These are phyloP conservation scores for Rhinella marina DNA, from an alignment of 2,797 vertebrate genomes.

Conservation along the genomic window DNA sequence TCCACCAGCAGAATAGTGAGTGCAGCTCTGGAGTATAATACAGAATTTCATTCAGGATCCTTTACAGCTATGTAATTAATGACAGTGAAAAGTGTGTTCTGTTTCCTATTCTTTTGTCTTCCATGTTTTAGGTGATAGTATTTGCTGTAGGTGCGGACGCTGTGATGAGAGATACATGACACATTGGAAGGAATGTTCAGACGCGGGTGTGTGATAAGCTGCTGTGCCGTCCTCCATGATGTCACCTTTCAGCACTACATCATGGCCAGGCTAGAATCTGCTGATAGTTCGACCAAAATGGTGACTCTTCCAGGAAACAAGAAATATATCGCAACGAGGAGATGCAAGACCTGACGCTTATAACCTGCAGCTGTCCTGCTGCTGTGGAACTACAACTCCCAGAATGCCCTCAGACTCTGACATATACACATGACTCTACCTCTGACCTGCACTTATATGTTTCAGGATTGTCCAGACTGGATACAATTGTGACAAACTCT, in stretches of 20 bases:
- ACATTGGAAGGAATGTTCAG: not conserved
- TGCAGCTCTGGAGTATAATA: too few species aligned
- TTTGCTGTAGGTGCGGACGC: not conserved
- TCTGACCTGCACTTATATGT: too few species aligned
- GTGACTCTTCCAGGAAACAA: not conserved
- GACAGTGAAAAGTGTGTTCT: too few species aligned
- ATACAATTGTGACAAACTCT: not conserved
- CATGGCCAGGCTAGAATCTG: not conserved
- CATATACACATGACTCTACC: not conserved
- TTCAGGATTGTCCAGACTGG: not conserved
- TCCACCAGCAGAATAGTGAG: too few species aligned
- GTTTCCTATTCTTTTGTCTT: too few species aligned
- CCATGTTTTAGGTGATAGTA: not conserved
- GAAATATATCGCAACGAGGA: not conserved
- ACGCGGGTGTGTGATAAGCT: not conserved
- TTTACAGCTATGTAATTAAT: too few species aligned
- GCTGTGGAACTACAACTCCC: too few species aligned
- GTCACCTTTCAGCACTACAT: constrained; percentile 17
- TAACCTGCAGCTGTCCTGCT: not conserved
- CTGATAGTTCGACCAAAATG: not conserved
- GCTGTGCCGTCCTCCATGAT: not conserved
- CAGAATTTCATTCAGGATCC: too few species aligned
- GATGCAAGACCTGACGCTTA: not conserved
- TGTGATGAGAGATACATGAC: not conserved
- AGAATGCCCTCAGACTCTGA: too few species aligned